Conservation (phyloP, 2,113 vertebrate species). For the Delphinapterus leucas region DNA sequence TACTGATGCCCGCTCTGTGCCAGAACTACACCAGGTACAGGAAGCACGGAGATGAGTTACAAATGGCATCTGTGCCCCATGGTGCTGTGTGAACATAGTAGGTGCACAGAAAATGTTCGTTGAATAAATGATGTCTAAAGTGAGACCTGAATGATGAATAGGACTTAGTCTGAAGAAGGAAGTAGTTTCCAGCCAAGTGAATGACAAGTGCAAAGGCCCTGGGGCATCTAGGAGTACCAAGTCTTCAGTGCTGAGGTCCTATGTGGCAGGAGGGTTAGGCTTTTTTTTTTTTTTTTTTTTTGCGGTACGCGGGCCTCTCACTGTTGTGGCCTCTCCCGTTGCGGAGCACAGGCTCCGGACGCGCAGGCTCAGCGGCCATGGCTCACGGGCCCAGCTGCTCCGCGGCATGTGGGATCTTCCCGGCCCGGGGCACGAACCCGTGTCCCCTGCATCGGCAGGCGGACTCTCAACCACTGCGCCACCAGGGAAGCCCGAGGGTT, state of each 20-base stretch:
- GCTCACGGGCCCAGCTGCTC: no score
- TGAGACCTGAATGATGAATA: not conserved
- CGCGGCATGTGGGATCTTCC: no score
- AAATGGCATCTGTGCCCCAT: not conserved
- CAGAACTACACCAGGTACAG: not conserved
- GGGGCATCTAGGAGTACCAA: not conserved
- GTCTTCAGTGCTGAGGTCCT: not conserved
- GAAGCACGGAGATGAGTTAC: not conserved
- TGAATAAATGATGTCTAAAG: not conserved
- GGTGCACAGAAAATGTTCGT: no score
- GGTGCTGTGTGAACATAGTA: not conserved
- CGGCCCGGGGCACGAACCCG: no score
- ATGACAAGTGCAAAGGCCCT: not conserved
- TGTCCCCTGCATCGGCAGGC: no score
- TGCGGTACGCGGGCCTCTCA: no score
- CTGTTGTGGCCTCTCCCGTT: no score
- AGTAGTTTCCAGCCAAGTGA: not conserved
- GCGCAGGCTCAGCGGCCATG: no score
- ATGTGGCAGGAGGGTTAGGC: no score
- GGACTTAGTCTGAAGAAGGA: not conserved
- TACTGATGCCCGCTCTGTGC: not conserved
- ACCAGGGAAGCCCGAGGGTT: no score
- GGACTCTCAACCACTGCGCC: no score
- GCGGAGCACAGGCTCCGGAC: no score
- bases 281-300: not conserved